phyloP scores from a whole-genome alignment of 1,140 invertebrate species.

The Asobara japonica region DNA sequence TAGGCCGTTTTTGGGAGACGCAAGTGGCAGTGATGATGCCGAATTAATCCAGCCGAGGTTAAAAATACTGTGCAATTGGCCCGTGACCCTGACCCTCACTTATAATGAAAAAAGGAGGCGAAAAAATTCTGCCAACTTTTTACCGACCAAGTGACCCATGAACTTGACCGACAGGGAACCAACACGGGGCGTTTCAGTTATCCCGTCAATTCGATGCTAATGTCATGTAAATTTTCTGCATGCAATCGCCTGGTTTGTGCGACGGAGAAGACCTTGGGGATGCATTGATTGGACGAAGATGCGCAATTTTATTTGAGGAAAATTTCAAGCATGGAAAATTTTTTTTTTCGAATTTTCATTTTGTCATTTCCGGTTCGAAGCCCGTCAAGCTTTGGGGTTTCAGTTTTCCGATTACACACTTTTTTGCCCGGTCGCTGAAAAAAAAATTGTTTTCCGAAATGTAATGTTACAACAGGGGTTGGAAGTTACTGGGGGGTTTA shows the following conservation, averaged over 20 bases:
- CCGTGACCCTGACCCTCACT: slow-evolving; percentile 30
- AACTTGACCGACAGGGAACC: neutral
- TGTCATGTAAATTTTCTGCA: slow-evolving; percentile 51
- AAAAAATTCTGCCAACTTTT: neutral
- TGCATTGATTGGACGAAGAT: neutral
- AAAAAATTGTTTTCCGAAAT: neutral
- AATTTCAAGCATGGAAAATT: too few species aligned
- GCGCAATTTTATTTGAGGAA: neutral
- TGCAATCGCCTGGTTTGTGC: slow-evolving; percentile 20
- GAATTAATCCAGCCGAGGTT: neutral
- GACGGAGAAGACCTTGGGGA: slow-evolving; percentile 18
- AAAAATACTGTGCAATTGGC: slow-evolving; percentile 9
- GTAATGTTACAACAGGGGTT: neutral
- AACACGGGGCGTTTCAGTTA: neutral
- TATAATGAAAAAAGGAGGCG: neutral
- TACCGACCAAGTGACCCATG: neutral
- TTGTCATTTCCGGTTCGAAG: too few species aligned
- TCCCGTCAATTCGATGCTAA: slow-evolving; percentile 53
- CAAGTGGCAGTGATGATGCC: neutral
- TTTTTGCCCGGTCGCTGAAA: neutral
- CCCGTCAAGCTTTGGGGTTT: too few species aligned
- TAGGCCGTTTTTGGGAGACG: neutral
- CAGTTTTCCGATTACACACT: too few species aligned
- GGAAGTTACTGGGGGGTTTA: neutral
- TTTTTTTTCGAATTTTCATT: too few species aligned